Conservation (phyloP, 2,113 vertebrate genomes). For the human region DNA sequence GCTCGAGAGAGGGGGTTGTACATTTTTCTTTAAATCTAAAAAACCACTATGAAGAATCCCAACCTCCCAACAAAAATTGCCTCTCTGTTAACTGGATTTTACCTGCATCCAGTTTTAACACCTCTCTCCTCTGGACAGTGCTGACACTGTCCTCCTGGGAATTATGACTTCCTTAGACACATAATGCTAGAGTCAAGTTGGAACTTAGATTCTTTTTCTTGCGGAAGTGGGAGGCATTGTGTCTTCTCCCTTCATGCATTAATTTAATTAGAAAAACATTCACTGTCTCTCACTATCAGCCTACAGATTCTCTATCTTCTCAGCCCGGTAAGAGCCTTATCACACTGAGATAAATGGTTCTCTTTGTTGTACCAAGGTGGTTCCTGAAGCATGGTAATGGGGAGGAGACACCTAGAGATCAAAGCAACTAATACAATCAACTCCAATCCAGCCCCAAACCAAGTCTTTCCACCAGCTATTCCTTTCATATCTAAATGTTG, state of each 20-base stretch:
- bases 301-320: background rate
- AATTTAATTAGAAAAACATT: background rate
- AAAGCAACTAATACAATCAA: background rate
- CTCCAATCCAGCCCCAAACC: background rate
- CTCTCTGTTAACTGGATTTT: background rate
- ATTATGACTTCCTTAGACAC: background rate
- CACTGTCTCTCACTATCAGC: background rate
- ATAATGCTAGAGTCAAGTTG: background rate
- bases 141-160: background rate
- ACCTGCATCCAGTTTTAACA: background rate
- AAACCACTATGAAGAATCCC: background rate
- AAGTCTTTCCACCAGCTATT: background rate
- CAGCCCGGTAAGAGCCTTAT: background rate
- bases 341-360: background rate
- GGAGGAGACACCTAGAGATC: background rate
- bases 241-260: background rate
- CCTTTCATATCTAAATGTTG: background rate
- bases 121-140: background rate
- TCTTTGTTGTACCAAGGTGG: background rate
- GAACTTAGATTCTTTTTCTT: background rate
- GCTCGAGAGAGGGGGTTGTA: background rate
- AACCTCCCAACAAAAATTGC: background rate
- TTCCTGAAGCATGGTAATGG: background rate
- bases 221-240: background rate
- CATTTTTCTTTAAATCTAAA: background rate